phyloP scores from a whole-genome alignment of 2,888 invertebrate genomes.

The Antitype chi region DNA sequence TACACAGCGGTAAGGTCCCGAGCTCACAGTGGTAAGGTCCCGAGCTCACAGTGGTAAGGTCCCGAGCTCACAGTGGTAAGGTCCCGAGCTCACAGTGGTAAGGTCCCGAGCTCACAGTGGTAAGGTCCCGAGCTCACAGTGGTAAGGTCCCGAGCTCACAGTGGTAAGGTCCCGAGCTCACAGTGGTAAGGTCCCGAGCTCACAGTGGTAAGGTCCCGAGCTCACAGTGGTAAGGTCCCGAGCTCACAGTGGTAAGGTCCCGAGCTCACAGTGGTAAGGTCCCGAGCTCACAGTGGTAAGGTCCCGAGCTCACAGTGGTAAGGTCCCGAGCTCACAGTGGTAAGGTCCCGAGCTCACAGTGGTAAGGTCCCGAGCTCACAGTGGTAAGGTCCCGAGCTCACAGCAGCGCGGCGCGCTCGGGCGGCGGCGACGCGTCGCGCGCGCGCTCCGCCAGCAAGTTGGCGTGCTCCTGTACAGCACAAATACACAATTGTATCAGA shows the following conservation, averaged over 20 bases:
- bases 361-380: not conserved
- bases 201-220: slow-evolving; percentile 57
- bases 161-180: slow-evolving; percentile 51
- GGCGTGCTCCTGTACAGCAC: slow-evolving; percentile 72
- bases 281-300: not conserved
- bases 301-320: not conserved
- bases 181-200: slow-evolving; percentile 63
- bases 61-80: slow-evolving; percentile 65
- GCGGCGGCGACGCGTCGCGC: slow-evolving; percentile 65
- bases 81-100: slow-evolving; percentile 64
- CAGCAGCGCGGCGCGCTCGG: slow-evolving; percentile 82
- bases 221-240: not conserved
- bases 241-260: not conserved
- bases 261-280: not conserved
- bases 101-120: slow-evolving; percentile 63
- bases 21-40: too few relatives aligned
- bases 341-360: not conserved
- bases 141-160: slow-evolving; percentile 56
- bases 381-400: slow-evolving; percentile 20
- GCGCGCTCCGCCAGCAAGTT: slow-evolving; percentile 75
- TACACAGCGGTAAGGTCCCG: not conserved
- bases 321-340: not conserved
- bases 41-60: slow-evolving; percentile 65
- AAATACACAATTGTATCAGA: not conserved
- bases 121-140: slow-evolving; percentile 63